These are phyloP conservation scores for Danaus plexippus DNA, from an alignment of 1,140 invertebrate genomes.

Conservation along the genomic window DNA sequence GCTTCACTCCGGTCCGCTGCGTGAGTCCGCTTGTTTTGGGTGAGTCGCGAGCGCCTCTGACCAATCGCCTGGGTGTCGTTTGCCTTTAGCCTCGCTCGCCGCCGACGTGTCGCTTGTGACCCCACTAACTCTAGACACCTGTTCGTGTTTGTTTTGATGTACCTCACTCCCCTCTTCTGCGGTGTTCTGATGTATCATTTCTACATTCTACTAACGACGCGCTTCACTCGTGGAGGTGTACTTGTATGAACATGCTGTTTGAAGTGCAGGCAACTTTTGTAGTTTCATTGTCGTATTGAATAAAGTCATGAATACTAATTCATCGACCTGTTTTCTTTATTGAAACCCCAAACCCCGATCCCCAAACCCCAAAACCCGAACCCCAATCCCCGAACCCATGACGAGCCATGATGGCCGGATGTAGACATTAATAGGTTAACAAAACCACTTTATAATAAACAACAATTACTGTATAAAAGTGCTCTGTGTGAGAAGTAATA, in stretches of 20 bases:
- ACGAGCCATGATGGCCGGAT: too few species aligned
- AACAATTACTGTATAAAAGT: too few species aligned
- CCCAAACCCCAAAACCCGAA: too few species aligned
- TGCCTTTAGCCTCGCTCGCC: slow-evolving; percentile 51
- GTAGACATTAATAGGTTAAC: too few species aligned
- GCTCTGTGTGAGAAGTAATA: too few species aligned
- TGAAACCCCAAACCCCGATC: too few species aligned
- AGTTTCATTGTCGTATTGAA: slow-evolving; percentile 72
- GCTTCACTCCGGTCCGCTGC: slow-evolving; percentile 48
- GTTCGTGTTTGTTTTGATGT: slow-evolving; percentile 36
- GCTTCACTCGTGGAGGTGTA: slow-evolving; percentile 66
- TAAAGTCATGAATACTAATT: slow-evolving; percentile 68
- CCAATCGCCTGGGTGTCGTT: slow-evolving; percentile 62
- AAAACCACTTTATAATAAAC: too few species aligned
- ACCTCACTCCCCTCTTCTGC: slow-evolving; percentile 36
- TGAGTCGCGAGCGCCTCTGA: slow-evolving; percentile 59
- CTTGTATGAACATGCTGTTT: slow-evolving; percentile 55
- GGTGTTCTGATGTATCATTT: slow-evolving; percentile 53
- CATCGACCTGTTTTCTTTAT: slow-evolving; percentile 21
- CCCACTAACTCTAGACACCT: slow-evolving; percentile 31
- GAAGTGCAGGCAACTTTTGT: slow-evolving; percentile 69
- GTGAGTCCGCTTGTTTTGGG: slow-evolving; percentile 58
- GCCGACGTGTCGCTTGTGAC: slow-evolving; percentile 57
- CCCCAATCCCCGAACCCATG: too few species aligned
- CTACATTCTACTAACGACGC: slow-evolving; percentile 59